Conservation (phyloP, 92 coral and sea anemone species). For the Heteractis magnifica region DNA sequence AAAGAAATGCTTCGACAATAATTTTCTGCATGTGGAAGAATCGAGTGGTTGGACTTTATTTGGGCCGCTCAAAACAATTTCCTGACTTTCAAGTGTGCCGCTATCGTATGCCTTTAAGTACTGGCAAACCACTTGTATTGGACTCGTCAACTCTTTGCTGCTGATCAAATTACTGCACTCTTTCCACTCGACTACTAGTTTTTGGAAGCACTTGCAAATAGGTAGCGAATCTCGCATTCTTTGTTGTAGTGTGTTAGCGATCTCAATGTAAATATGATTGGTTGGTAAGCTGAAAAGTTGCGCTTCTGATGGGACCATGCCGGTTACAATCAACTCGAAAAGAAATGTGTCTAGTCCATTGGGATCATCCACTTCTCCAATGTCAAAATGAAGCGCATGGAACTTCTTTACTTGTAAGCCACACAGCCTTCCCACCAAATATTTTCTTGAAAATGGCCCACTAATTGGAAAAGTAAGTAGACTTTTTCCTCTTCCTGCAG, state of each 20-base stretch:
- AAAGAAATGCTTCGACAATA: constrained; percentile 69
- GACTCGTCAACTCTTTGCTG: constrained; percentile 78
- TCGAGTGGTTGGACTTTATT: constrained; percentile 52
- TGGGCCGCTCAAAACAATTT: constrained; percentile 56
- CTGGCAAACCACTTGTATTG: constrained; percentile 93
- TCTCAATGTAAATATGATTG: constrained; percentile 68
- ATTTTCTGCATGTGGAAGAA: constrained; percentile 44
- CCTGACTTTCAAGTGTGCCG: constrained; percentile 68
- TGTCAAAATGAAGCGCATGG: constrained; percentile 77
- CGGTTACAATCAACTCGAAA: constrained; percentile 83
- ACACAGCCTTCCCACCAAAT: constrained; percentile 60
- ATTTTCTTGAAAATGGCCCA: constrained; percentile 75
- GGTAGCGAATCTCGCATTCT: constrained; percentile 80
- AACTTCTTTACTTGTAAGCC: constrained; percentile 42
- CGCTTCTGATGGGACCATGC: constrained; percentile 84
- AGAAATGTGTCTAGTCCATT: constrained; percentile 73
- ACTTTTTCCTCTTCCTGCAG: constrained; percentile 44
- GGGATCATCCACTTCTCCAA: constrained; percentile 89
- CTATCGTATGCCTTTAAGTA: constrained; percentile 69
- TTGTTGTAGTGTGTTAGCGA: constrained; percentile 88
- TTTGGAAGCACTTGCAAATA: constrained; percentile 80
- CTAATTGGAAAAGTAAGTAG: constrained; percentile 78
- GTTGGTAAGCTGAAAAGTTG: constrained; percentile 77
- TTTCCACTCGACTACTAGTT: constrained; percentile 50
- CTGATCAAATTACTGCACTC: constrained; percentile 61